Conservation (phyloP, 2,113 vertebrate genomes). For the Tylochromis polylepis region DNA sequence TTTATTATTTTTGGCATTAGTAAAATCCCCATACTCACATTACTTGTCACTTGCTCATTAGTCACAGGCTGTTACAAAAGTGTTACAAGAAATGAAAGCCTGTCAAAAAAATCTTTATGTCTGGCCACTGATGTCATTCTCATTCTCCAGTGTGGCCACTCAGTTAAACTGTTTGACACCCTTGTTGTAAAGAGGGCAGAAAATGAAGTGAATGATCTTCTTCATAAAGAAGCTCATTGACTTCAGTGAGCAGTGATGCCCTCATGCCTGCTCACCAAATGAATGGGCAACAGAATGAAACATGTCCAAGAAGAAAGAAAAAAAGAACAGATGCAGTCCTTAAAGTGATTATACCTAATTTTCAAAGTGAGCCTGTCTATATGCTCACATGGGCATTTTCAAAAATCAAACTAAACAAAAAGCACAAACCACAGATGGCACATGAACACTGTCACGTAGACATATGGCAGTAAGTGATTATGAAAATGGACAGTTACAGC, state of each 20-base stretch:
- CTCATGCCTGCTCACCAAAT: neutral
- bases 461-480: neutral
- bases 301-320: neutral
- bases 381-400: neutral
- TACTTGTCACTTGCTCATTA: neutral
- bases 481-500: neutral
- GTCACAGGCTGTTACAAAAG: neutral
- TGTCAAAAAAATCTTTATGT: neutral
- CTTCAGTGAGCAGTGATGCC: neutral
- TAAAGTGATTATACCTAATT: neutral
- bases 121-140: neutral
- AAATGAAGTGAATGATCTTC: neutral
- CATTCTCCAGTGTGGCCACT: neutral
- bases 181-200: neutral
- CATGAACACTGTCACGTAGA: neutral
- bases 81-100: neutral
- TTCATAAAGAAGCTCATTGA: neutral
- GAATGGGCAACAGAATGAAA: neutral
- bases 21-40: neutral
- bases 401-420: neutral
- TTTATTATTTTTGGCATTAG: neutral
- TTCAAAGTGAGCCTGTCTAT: neutral
- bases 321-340: neutral
- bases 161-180: neutral
- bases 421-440: neutral